Evolutionary conservation across 1,140 invertebrate species (phyloP), one percentile per base, ranked within the genome.

Genomic region (Lasaia peninsularis): DNA sequence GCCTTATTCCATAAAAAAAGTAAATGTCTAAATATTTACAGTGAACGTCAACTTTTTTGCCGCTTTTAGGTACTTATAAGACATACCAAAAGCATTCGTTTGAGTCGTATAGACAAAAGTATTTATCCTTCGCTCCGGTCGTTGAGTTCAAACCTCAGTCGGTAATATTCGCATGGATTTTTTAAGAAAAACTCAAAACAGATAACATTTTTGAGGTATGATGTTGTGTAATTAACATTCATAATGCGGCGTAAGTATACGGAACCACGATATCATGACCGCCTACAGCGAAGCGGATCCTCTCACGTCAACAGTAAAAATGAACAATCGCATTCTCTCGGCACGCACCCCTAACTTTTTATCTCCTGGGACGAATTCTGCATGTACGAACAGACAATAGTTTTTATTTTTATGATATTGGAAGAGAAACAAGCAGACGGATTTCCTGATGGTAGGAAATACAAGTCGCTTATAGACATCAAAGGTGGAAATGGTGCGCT

Each of bases 201-300:
- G 40, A 44, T 44, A 44, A 44, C 40, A 10, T 44, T 44, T 44
- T 44, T 20, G 20, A 44, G 18, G 40, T 44, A 44, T 44, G 24
- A 28, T 14, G 53, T 32, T 28, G 40, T 11, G 34, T 52, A 52
- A 40, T 52, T 52, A 51, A 57, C 59, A 67, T 71, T 71, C 63
- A 59, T 63, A 63, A 44, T 56, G 66, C 63, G 52, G 31, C 60
- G 48, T 64, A 67, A 67, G 73, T 71, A 65, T 67, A 65, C 59
- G 63, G 60, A 67, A 68, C 71, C 54, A 58, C 37, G 62, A 65
- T 67, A 71, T 71, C 71, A 72, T 67, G 74, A 71, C 58, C 58
- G 69, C 76, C 74, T 60, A 54, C 62, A 69, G 70, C 68, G 37
- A 48, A 56, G 62, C n/a, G 58, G 63, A 75, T 76, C 65, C 69